Percentiles rank a stretch among this genome's conserved stretches.
phyloP scores from a whole-genome alignment of 2,797 vertebrate genomes.

The Salmo trutta region DNA sequence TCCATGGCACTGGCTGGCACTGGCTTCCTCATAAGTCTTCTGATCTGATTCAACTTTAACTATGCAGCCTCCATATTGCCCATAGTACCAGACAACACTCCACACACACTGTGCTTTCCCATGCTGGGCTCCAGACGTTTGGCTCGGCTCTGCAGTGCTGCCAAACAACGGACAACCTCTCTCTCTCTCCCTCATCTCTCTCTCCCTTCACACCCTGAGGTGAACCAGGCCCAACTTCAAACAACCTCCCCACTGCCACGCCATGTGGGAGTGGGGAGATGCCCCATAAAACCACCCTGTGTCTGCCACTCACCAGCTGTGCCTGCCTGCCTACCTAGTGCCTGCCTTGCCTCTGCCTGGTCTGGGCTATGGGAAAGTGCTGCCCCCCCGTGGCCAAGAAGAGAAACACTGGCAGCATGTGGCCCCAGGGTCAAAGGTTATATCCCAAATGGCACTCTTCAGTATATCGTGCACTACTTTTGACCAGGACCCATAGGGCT shows the following conservation, averaged over 20 bases:
- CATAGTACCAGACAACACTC: constrained; percentile 61
- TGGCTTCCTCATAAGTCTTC: constrained; percentile 26
- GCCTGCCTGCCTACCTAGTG: constrained; percentile 41
- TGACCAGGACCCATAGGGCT: background rate
- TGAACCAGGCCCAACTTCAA: constrained; percentile 69
- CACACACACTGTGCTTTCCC: constrained; percentile 60
- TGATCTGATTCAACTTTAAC: constrained; percentile 34
- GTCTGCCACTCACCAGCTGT: constrained; percentile 62
- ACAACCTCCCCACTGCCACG: constrained; percentile 57
- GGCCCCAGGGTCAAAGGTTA: background rate
- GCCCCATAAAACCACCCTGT: constrained; percentile 63
- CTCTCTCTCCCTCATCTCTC: background rate
- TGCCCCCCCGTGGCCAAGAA: constrained; percentile 63
- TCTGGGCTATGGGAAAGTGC: constrained; percentile 60
- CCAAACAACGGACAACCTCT: constrained; percentile 37
- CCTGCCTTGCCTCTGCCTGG: constrained; percentile 13
- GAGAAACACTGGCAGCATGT: background rate
- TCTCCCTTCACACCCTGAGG: constrained; percentile 65
- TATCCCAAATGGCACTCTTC: background rate
- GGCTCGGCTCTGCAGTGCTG: constrained; percentile 64
- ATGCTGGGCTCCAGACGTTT: constrained; percentile 70
- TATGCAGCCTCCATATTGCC: constrained; percentile 52
- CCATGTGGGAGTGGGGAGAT: constrained; percentile 65
- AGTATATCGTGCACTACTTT: background rate
- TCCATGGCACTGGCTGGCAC: constrained; percentile 2